Conservation (phyloP, 2,888 invertebrate genomes). For the Ferrisia virgata region DNA sequence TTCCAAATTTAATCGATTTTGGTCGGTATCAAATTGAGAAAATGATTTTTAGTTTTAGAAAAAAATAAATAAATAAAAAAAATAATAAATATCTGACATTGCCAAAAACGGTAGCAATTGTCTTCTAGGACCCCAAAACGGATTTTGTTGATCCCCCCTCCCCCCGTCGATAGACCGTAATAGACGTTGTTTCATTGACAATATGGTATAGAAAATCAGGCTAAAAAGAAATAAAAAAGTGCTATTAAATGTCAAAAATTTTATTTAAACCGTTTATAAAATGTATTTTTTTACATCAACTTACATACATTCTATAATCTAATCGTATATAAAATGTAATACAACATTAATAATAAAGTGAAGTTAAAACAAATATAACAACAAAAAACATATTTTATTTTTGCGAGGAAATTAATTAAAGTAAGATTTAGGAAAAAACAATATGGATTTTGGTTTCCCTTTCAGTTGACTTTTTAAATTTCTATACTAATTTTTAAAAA, state of each 20-base stretch:
- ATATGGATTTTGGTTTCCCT: not conserved
- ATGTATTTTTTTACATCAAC: slow-evolving; percentile 17
- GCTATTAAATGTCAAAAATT: not conserved
- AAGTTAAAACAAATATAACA: slow-evolving; percentile 18
- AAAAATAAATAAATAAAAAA: too few species aligned
- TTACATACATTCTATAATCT: slow-evolving; percentile 2
- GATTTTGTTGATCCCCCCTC: too few species aligned
- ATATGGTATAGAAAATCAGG: not conserved
- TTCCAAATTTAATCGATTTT: too few species aligned
- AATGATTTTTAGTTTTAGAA: too few species aligned
- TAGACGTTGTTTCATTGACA: too few species aligned
- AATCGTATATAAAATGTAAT: slow-evolving; percentile 10
- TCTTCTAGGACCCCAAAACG: too few species aligned
- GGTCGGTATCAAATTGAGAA: too few species aligned
- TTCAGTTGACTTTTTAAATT: not conserved
- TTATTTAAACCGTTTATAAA: slow-evolving; percentile 19
- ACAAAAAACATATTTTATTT: slow-evolving; percentile 10
- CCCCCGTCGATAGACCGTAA: too few species aligned
- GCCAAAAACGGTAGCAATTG: too few species aligned
- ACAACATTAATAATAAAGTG: slow-evolving; percentile 19
- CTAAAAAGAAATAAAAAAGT: not conserved
- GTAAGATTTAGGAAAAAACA: not conserved
- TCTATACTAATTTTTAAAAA: not conserved
- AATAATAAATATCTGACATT: too few species aligned
- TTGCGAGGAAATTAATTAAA: slow-evolving; percentile 26